A percentile compares a stretch with the other conserved stretches of the same genome.
Evolutionary conservation across 1,140 invertebrate species (phyloP).

Genomic region (Pectinophora gossypiella): DNA sequence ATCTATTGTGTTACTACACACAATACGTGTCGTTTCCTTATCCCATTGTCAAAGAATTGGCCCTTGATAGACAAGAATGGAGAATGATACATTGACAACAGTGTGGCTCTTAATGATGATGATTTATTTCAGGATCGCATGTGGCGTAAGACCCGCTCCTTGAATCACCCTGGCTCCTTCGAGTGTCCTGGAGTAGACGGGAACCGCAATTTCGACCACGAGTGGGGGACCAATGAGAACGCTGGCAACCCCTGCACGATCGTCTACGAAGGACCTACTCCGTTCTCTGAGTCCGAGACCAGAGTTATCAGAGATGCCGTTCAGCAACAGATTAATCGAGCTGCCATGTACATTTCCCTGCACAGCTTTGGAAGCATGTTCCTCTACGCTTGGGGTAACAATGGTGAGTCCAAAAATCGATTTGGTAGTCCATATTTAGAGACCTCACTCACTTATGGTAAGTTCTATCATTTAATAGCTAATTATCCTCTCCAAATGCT

Average conservation of each 20-base stretch:
- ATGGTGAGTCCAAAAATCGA: conserved; percentile 40
- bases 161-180: conserved; percentile 24
- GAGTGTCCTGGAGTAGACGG: conserved; percentile 75
- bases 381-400: conserved; percentile 86
- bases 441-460: no score
- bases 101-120: no score
- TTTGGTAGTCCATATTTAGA: no score
- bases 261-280: conserved; percentile 80
- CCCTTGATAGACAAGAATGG: no score
- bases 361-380: conserved; percentile 82
- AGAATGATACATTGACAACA: no score
- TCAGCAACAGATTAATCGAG: conserved; percentile 67
- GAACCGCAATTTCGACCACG: conserved; percentile 78
- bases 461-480: no score
- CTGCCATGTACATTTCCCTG: conserved; percentile 81
- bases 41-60: no score
- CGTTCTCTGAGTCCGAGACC: conserved; percentile 86
- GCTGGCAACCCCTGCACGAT: conserved; percentile 81
- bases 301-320: conserved; percentile 67
- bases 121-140: conserved; percentile 62
- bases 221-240: conserved; percentile 73
- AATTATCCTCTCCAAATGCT: no score
- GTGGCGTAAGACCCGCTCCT: conserved; percentile 75
- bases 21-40: no score
- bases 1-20: no score